Conservation (phyloP, 2,888 invertebrate genomes). For the Drosophila mayaguana region DNA sequence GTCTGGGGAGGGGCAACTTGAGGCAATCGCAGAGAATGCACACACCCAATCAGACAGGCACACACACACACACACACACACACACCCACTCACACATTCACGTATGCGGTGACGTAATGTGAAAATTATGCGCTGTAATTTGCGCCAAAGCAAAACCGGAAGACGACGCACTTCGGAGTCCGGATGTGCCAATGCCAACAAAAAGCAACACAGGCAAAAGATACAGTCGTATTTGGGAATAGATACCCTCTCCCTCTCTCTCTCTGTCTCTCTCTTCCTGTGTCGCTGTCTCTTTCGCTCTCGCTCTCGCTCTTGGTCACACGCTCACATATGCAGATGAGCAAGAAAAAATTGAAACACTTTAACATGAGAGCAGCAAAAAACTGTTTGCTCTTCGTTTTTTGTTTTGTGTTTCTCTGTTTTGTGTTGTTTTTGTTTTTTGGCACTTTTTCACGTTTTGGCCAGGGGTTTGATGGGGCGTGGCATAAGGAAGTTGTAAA, state of each 20-base stretch:
- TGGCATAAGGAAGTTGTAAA: constrained; percentile 71
- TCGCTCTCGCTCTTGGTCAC: background rate
- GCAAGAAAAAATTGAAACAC: constrained; percentile 75
- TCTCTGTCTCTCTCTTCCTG: background rate
- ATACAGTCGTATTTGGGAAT: constrained; percentile 45
- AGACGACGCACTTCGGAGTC: constrained; percentile 70
- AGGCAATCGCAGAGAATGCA: constrained; percentile 43
- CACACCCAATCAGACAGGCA: constrained; percentile 21
- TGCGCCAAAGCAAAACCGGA: constrained; percentile 74
- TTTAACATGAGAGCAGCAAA: constrained; percentile 67
- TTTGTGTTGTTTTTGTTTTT: constrained; percentile 49
- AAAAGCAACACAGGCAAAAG: constrained; percentile 31
- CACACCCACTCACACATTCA: constrained; percentile 10
- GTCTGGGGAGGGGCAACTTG: constrained; percentile 10
- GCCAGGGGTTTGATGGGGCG: constrained; percentile 4
- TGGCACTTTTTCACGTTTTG: constrained; percentile 70
- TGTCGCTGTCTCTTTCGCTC: background rate
- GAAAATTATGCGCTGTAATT: constrained; percentile 82
- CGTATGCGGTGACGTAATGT: constrained; percentile 72
- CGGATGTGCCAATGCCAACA: constrained; percentile 60
- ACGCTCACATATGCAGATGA: constrained; percentile 60
- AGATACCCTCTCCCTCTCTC: constrained; percentile 16
- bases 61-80: background rate
- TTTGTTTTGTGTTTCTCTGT: background rate
- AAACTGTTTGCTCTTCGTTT: constrained; percentile 17